Percentiles rank a stretch among this genome's conserved stretches.
These are phyloP conservation scores for Lytechinus variegatus DNA, from an alignment of 35 echinoderm and acorn worm genomes.

Conservation along the genomic window DNA sequence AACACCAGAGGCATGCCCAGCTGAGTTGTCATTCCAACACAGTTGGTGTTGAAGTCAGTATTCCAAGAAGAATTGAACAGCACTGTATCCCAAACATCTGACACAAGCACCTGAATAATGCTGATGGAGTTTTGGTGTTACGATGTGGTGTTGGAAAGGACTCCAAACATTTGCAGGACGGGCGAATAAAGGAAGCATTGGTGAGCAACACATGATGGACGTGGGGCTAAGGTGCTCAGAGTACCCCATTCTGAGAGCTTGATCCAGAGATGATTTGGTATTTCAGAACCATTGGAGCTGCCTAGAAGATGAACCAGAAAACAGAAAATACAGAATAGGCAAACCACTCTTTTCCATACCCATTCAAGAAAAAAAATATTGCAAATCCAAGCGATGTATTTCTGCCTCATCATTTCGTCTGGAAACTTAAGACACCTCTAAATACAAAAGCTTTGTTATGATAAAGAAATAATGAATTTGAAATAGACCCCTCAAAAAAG, in stretches of 20 bases:
- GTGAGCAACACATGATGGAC: background rate
- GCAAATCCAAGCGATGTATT: too few species aligned
- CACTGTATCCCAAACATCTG: background rate
- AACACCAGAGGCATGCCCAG: background rate
- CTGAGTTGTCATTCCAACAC: background rate
- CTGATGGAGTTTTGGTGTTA: background rate
- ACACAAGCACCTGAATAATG: background rate
- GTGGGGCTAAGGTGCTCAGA: background rate
- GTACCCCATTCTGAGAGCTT: background rate
- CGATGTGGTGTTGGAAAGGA: background rate
- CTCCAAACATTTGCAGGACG: background rate
- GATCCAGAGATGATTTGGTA: constrained; percentile 34
- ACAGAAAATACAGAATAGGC: too few species aligned
- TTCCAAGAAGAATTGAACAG: background rate
- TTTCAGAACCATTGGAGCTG: background rate
- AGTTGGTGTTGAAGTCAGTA: background rate
- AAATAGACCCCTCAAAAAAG: too few species aligned
- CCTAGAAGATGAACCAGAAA: background rate
- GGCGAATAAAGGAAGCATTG: background rate
- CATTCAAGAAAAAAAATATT: too few species aligned
- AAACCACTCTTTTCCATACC: too few species aligned
- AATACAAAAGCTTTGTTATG: too few species aligned
- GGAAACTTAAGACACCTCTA: too few species aligned
- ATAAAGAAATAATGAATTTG: too few species aligned
- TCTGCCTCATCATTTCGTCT: too few species aligned